phyloP scores from a whole-genome alignment of 30 jellyfish, hydroid and myxozoan genomes.

The Rhopilema esculentum region DNA sequence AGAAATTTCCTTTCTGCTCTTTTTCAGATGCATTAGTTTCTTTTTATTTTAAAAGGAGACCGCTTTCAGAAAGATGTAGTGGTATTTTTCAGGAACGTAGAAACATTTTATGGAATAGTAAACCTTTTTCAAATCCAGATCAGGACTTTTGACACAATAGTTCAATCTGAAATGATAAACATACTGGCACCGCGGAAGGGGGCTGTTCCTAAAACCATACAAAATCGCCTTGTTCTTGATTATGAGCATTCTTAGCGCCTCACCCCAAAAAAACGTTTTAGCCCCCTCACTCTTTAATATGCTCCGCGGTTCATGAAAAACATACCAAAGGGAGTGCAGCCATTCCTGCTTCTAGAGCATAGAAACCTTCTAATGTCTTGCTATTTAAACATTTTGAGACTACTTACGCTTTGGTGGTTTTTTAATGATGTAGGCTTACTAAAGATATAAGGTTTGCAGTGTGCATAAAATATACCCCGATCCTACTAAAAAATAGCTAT shows the following conservation, averaged over 20 bases:
- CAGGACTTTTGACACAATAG: slow-evolving; percentile 1
- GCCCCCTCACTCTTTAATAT: not conserved
- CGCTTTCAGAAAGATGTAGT: not conserved
- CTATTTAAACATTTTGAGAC: slow-evolving; percentile 16
- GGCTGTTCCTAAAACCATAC: not conserved
- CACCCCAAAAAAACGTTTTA: not conserved
- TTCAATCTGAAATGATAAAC: slow-evolving; percentile 12
- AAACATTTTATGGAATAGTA: not conserved
- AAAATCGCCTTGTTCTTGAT: not conserved
- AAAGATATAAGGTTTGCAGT: not conserved
- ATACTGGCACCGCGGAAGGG: not conserved
- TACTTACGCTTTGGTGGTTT: slow-evolving; percentile 6
- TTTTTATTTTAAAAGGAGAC: not conserved
- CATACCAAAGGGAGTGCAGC: slow-evolving; percentile 17
- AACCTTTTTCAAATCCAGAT: not conserved
- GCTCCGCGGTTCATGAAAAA: not conserved
- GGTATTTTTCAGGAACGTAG: not conserved
- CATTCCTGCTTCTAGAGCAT: slow-evolving; percentile 59
- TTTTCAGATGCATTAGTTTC: not conserved
- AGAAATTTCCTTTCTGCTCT: not conserved
- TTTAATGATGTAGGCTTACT: slow-evolving; percentile 12
- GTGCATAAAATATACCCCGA: slow-evolving; percentile 6
- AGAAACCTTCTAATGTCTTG: slow-evolving; percentile 40
- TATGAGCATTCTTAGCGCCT: not conserved
- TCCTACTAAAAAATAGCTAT: not conserved